Conservation (phyloP, 1,140 invertebrate species). For the Saccostrea glomerata region DNA sequence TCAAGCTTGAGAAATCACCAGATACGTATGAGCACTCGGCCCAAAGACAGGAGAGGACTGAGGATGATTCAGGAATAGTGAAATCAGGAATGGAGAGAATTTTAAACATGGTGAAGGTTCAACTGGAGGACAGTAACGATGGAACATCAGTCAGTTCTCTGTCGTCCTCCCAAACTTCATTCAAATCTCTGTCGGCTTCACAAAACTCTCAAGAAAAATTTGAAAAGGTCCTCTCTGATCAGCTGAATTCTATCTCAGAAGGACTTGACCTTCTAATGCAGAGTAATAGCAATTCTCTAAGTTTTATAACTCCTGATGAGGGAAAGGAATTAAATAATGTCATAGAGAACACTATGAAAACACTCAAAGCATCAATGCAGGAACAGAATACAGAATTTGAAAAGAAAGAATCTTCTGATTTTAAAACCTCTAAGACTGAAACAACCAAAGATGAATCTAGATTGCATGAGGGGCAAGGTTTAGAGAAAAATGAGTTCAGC, state of each 20-base stretch:
- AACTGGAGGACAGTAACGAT: not conserved
- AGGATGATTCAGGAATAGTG: not conserved
- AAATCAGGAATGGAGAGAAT: not conserved
- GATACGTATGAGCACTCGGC: not conserved
- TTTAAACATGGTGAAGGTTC: not conserved
- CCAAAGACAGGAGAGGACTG: not conserved
- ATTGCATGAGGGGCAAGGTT: not conserved
- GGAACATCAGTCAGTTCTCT: not conserved
- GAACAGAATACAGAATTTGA: not conserved
- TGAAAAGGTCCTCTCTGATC: not conserved
- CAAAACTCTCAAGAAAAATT: constrained; percentile 6
- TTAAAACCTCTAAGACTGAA: not conserved
- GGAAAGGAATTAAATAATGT: constrained; percentile 6
- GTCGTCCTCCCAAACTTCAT: not conserved
- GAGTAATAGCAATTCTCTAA: not conserved
- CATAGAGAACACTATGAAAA: constrained; percentile 11
- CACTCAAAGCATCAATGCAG: not conserved
- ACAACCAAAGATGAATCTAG: not conserved
- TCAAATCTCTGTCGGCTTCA: not conserved
- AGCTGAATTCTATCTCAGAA: constrained; percentile 1
- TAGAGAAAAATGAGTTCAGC: not conserved
- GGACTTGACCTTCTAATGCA: not conserved
- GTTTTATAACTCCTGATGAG: constrained; percentile 1
- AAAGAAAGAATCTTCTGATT: not conserved
- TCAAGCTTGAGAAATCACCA: not conserved